Evolutionary conservation across 2,113 vertebrate species (phyloP), one percentile per base, ranked within the genome.

Genomic region (Ivindomyrus marchei): DNA sequence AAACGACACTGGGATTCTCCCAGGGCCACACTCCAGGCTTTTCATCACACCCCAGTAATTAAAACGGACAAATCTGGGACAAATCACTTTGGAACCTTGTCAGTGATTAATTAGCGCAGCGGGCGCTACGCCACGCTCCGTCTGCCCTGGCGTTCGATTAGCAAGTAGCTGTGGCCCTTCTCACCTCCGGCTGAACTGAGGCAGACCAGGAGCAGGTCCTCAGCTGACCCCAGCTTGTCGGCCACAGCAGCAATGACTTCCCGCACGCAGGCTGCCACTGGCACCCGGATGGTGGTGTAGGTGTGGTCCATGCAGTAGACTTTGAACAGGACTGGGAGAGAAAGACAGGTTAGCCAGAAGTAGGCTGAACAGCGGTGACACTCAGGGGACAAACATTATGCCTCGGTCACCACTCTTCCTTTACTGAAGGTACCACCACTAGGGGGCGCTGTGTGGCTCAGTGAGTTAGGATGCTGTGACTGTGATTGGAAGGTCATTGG

Each of bases 281-380:
- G 96, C 46, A 97, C 97, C 1, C 98, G 96, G 87, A 99, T 99
- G 8, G 98, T 99, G 52, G 97, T 98, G 91, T 99, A 99, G 88
- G 98, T 99, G 94, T 99, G 98, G 95, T 99, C 98, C 87, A 96
- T 92, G 95, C 98, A 99, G 94, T 98, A 98, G 86, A 99, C 98
- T 94, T 99, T 99, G 92, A 99, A 98, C 31, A 99, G 95, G 93
- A 99, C 98, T 99, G 91, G 90, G 95, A 62, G 91, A 46, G 91
- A 58, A 89, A 91, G 89, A 84, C 2, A 17, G 47, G 10, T 87
- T 19, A 36, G 49, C 11, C 85, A 87, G 36, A 39, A 7, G 85
- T 87, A 52, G 85, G 11, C 11, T 47, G 83, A 47, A 47, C 83
- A 85, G 83, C 1, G 4, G 31, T 80, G 74, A 80, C 74, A 80